Evolutionary conservation across 2,888 invertebrate genomes (phyloP), one percentile per base, ranked within the genome.

Genomic region (Caenorhabditis angaria): DNA sequence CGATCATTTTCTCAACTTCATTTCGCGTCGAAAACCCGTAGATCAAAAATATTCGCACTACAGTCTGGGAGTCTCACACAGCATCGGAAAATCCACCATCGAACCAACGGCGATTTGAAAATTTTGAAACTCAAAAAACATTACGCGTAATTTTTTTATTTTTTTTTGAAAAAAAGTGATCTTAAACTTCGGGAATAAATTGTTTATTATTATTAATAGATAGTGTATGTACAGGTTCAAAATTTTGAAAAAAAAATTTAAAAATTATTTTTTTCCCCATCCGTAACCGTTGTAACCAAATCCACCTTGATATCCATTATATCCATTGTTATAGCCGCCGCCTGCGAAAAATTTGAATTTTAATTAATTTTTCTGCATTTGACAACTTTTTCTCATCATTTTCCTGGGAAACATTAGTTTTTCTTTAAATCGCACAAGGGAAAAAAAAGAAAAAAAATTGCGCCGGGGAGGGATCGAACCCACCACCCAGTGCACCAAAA

Each of bases 1-100:
- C 27, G 75, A 82, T 58, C 66, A 70, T 8, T 72, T 80, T 24
- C 24, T 78, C 58, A 66, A 61, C 51, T 63, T 64, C 24, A 18
- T 77, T 27, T 54, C 66, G 18, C 50, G 73, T 35, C 25, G 76
- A 61, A 59, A 59, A 50, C 66, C 60, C 8, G 25, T 25, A 24
- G 72, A 64, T 14, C n/a, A 56, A 22, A 66, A 71, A 53, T 59
- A 60, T 32, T 65, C 58, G 22, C 51, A 53, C 20, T 57, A 18
- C 2, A 41, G 41, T 18, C 10, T 41, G 41, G 18, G 35, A 14
- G 4, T 20, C 22, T 27, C 27, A 58, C 25, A 66, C 64, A 2
- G 62, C 60, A 1, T 60, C 63, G 32, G 62, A 65, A 41, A 18
- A 41, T 41, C 41, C 10, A 61, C 61, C 3, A 60, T 65, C 18